Percentiles rank a stretch among this genome's conserved stretches.
phyloP scores from a whole-genome alignment of 2,888 invertebrate species.

The Diarsia brunnea region DNA sequence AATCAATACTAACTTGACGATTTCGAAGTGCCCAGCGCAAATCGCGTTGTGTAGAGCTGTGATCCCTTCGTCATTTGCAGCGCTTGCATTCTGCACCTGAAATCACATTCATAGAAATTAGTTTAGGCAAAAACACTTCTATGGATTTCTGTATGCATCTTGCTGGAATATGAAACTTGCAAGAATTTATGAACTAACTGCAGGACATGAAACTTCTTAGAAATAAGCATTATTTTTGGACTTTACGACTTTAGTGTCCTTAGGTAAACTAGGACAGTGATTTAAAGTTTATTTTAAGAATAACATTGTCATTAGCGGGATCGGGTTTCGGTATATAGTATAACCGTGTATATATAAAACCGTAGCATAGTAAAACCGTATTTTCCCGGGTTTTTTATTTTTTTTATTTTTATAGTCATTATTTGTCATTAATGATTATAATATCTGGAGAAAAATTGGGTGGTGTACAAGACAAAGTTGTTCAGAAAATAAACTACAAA shows the following conservation, averaged over 20 bases:
- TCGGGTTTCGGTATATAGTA: too few relatives aligned
- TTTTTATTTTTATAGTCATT: too few relatives aligned
- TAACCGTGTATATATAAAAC: too few relatives aligned
- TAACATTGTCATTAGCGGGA: too few relatives aligned
- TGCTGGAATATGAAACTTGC: background rate
- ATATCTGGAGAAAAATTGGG: too few relatives aligned
- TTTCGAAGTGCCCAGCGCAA: slow-evolving; percentile 99
- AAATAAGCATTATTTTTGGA: background rate
- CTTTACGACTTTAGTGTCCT: background rate
- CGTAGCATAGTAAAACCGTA: too few relatives aligned
- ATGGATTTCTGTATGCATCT: background rate
- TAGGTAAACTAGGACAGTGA: too few relatives aligned
- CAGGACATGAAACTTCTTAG: background rate
- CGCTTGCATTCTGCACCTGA: slow-evolving; percentile 97
- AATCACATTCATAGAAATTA: slow-evolving; percentile 38
- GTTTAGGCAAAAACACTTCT: background rate
- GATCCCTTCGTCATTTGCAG: slow-evolving; percentile 99
- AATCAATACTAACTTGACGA: slow-evolving; percentile 94
- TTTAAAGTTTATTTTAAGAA: too few relatives aligned
- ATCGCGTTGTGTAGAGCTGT: slow-evolving; percentile 99
- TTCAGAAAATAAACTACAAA: too few relatives aligned
- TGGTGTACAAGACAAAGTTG: too few relatives aligned
- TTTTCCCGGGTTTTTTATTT: too few relatives aligned
- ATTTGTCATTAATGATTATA: too few relatives aligned
- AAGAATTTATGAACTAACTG: background rate